Base-by-base conservation (phyloP, 2,888 invertebrate species). In the Calephelis perditalis region DNA sequence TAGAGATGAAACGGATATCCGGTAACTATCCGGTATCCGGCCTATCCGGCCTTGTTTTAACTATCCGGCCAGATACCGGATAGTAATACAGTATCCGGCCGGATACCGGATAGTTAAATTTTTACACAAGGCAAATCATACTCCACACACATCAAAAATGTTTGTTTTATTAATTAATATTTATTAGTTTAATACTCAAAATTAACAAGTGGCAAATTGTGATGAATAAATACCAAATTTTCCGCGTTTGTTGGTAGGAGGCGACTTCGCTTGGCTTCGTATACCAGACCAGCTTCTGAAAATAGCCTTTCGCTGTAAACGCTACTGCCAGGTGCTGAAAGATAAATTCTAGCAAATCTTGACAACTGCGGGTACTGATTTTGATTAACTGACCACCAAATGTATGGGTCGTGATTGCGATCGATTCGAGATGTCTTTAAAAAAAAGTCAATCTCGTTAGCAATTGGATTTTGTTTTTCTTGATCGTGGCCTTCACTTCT, bases 221-320 rank as follows among this genome's bases (percentile, higher is more conserved):
- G 61, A 54, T 65, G 66, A 52, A 69, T 62, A 40, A 67, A 69
- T 40, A 67, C 64, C n/a, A 67, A 59, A 40, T 64, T 64, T 55
- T 68, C 67, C 7, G 67, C 65, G 54, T 63, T 69, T 61, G 45
- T 40, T 59, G 64, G 62, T 47, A 64, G 57, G 11, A 69, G 57
- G 57, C 61, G 62, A 64, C 56, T 68, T 10, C 64, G 63, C 63
- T 68, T 67, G 45, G 57, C 62, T 63, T 69, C 62, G 56, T 69
- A 70, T 52, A 69, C 55, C 36, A 62, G 54, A 57, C 65, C 65
- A 61, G 66, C 64, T 60, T 69, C 68, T 15, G 63, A 68, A 65
- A 67, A 67, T 55, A 67, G 59, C 15, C 64, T 64, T 56, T 56
- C 56, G 56, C 37, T 37, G 37, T 37, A 37, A 37, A 37, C 65